A percentile compares a stretch with the other conserved stretches of the same genome.
phyloP scores from a whole-genome alignment of 2,797 vertebrate genomes.

The Anableps anableps region DNA sequence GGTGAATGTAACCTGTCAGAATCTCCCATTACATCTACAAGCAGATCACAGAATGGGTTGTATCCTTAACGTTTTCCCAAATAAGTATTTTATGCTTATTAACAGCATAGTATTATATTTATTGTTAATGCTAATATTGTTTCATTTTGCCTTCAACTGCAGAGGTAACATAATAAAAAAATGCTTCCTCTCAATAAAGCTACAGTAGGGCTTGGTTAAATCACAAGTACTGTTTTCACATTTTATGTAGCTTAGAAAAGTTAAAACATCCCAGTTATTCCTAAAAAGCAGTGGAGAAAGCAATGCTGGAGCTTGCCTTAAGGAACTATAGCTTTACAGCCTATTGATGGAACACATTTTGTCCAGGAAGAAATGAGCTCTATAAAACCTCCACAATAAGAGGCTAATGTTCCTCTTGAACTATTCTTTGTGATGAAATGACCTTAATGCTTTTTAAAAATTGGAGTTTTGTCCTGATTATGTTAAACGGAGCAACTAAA shows the following conservation, averaged over 20 bases:
- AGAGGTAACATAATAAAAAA: no score
- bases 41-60: no score
- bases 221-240: neutral
- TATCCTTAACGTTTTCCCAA: no score
- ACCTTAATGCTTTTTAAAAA: neutral
- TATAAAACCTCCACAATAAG: neutral
- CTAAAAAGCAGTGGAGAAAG: neutral
- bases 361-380: neutral
- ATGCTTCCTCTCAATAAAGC: no score
- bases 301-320: neutral
- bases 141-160: no score
- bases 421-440: neutral
- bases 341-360: no score
- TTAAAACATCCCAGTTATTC: neutral
- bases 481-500: neutral
- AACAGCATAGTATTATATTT: no score
- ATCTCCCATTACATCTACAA: no score
- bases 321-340: neutral
- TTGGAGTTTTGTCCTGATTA: neutral
- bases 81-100: no score
- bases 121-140: no score
- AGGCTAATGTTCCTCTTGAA: neutral
- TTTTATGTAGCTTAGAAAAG: neutral
- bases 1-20: no score
- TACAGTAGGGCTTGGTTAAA: no score